Evolutionary conservation across 2,797 vertebrate species (phyloP).

Genomic region (Pagetopsis macropterus): DNA sequence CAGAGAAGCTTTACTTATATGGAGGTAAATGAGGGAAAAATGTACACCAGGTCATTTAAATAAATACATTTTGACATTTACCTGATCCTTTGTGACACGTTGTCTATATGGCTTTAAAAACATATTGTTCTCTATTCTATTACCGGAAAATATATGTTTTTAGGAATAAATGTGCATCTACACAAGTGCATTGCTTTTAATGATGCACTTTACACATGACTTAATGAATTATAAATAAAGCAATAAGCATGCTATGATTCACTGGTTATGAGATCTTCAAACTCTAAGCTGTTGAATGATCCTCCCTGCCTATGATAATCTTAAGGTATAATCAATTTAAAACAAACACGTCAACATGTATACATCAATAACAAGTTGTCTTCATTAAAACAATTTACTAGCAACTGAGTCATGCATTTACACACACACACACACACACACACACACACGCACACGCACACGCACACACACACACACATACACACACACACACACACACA

Average conservation of each 20-base stretch:
- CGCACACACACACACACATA: neutral
- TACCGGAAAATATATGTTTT: neutral
- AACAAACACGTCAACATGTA: constrained; percentile 20
- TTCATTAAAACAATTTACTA: neutral
- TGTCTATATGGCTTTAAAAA: no score
- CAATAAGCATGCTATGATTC: constrained; percentile 8
- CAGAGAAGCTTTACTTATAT: neutral
- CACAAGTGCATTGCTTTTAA: neutral
- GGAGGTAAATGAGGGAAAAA: no score
- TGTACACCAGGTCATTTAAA: neutral
- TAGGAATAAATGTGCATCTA: neutral
- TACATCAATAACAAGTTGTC: neutral
- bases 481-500: neutral
- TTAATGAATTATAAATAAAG: constrained; percentile 18
- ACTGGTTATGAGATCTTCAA: constrained; percentile 7
- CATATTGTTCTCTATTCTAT: neutral
- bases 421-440: constrained; percentile 1
- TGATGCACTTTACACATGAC: constrained; percentile 1
- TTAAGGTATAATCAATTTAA: constrained; percentile 41
- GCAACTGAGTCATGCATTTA: neutral
- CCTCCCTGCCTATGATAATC: constrained; percentile 29
- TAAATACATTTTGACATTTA: neutral
- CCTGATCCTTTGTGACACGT: no score
- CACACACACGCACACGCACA: constrained; percentile 6
- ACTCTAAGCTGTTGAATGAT: constrained; percentile 28